A percentile compares a stretch with the other conserved stretches of the same genome.
phyloP scores from a whole-genome alignment of 2,888 invertebrate genomes.

The Aphodius granarius region DNA sequence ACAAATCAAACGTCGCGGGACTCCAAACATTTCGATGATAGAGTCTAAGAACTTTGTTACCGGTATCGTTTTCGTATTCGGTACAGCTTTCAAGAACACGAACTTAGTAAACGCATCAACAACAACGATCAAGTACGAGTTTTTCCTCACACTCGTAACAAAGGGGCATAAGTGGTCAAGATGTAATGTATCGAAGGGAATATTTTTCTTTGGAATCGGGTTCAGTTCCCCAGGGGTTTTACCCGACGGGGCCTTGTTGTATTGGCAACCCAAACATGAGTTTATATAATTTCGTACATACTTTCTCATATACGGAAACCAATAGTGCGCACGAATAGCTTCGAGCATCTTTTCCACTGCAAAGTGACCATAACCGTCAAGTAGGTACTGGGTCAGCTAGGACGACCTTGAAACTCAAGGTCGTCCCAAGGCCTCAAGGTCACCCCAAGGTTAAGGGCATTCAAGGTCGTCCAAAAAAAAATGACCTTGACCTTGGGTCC shows the following conservation, averaged over 20 bases:
- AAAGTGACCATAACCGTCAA: slow-evolving; percentile 45
- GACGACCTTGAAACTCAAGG: too few species aligned
- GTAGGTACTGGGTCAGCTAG: too few species aligned
- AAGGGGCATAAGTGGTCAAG: slow-evolving; percentile 50
- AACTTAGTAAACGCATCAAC: slow-evolving; percentile 49
- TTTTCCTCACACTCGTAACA: slow-evolving; percentile 39
- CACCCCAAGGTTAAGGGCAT: too few species aligned
- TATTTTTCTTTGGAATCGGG: slow-evolving; percentile 31
- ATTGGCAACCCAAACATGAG: slow-evolving; percentile 41
- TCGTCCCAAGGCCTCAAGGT: too few species aligned
- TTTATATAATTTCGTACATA: slow-evolving; percentile 40
- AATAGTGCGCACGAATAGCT: slow-evolving; percentile 36
- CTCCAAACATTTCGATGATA: slow-evolving; percentile 24
- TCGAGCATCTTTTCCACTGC: slow-evolving; percentile 42
- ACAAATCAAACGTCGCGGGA: slow-evolving; percentile 31
- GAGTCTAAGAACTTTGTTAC: slow-evolving; percentile 30
- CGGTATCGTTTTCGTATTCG: slow-evolving; percentile 29
- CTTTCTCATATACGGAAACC: slow-evolving; percentile 38
- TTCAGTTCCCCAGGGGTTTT: slow-evolving; percentile 34
- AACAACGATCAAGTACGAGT: slow-evolving; percentile 41
- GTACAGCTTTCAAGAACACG: slow-evolving; percentile 32
- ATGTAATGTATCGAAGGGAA: slow-evolving; percentile 40
- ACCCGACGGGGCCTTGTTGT: slow-evolving; percentile 40
- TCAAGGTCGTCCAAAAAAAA: too few species aligned
- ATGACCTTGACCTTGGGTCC: too few species aligned